Conservation (phyloP, 2,113 vertebrate genomes). For the Pteruthius melanotis region DNA sequence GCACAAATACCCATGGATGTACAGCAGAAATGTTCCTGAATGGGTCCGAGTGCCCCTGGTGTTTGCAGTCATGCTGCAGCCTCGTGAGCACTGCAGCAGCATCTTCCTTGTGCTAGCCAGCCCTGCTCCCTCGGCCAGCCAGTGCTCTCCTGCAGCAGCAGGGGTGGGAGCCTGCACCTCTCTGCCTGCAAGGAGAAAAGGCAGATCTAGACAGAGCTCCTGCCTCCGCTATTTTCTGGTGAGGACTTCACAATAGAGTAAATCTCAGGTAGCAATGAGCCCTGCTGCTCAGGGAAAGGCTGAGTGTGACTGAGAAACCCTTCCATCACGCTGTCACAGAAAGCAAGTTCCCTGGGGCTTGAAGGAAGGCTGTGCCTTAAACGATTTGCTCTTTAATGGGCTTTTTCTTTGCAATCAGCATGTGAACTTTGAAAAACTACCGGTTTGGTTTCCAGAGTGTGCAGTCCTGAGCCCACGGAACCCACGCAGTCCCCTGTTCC, state of each 20-base stretch:
- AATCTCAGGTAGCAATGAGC: slow-evolving; percentile 51
- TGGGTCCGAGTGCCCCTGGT: not conserved
- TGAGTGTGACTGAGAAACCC: slow-evolving; percentile 58
- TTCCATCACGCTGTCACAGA: slow-evolving; percentile 63
- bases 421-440: slow-evolving; percentile 47
- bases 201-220: not conserved
- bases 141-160: not conserved
- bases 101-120: not conserved
- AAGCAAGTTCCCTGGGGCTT: slow-evolving; percentile 59
- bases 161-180: not conserved
- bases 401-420: slow-evolving; percentile 66
- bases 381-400: slow-evolving; percentile 62
- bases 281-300: slow-evolving; percentile 25
- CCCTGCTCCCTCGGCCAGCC: not conserved
- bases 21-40: not conserved
- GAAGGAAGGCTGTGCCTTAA: slow-evolving; percentile 61
- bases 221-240: not conserved
- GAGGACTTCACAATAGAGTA: slow-evolving; percentile 46
- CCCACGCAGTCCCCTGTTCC: not conserved
- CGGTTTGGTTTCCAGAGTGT: not conserved
- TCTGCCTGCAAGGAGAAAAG: not conserved
- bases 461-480: not conserved
- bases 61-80: not conserved
- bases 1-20: not conserved
- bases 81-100: not conserved